Evolutionary conservation across 2,888 invertebrate species (phyloP), one percentile per base, ranked within the genome.

Genomic region (Drosophila diplacantha): DNA sequence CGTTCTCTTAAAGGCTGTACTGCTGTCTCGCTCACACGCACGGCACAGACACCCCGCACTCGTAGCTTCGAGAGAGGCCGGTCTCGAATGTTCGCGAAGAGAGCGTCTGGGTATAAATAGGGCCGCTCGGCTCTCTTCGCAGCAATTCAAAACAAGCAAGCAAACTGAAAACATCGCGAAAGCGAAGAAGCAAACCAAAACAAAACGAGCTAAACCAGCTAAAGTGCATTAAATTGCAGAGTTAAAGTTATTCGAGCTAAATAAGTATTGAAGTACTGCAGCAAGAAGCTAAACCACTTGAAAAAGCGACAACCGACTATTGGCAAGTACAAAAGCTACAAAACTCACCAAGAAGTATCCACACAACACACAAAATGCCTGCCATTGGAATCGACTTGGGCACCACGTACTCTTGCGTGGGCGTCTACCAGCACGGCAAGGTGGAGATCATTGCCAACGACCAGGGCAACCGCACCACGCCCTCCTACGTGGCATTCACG

Each of bases 381-480:
- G 92, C 77, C 38, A 91, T 95, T 75, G 95, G 95, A 69, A 85
- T 86, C 56, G 84, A 85, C 63, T 72, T 85, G 75, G 84, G 85
- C 57, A 84, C 84, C 71, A 84, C 84, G 51, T 96, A 93, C 89
- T 95, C 95, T 55, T 95, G 94, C 85, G 95, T 95, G 51, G 95
- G 93, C 44, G 93, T 95, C 20, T 95, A 93, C 90, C 93, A 94
- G 82, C 91, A 95, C 84, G 93, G 94, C 56, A 94, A 94, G 87
- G 94, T 95, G 77, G 94, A 95, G 86, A 94, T 95, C 73, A 93
- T 94, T 71, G 93, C 94, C 73, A 95, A 95, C 82, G 94, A 95
- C 73, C 94, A 94, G 85, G 94, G 94, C 37, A 95, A 85, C 61
- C 79, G 85, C 46, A 85, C 85, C 38, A 85, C 85, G 31, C 85